Base-by-base conservation (phyloP, 2,888 invertebrate species). In the Acleris laterana region DNA sequence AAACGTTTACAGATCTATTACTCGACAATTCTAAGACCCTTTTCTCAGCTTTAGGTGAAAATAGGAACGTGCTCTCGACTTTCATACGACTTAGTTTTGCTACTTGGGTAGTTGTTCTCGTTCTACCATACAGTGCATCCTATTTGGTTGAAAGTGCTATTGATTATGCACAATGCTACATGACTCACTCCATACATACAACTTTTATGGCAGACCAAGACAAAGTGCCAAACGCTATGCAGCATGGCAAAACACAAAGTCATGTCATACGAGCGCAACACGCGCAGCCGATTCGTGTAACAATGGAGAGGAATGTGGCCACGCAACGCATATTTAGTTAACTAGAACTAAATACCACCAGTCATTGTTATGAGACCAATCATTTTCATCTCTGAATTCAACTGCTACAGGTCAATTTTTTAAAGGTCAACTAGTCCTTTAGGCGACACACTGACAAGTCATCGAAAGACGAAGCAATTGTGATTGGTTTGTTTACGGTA, bases 221-320 rank as follows among this genome's bases (percentile, higher is more conserved):
- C 53, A 32, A 50, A 50, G 65, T 65, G 60, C 60, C 50, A 53
- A 55, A 50, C 42, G 60, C 60, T 50, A 22, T 60, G 57, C 57
- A 62, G 50, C 66, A 62, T 62, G 51, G 57, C 57, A 62, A 66
- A 62, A 62, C 57, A 61, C 56, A 64, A 42, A 57, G 64, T 42
- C 56, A 48, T 48, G 62, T 66, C 65, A 56, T 55, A 57, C 57
- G 32, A 58, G 71, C 59, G 22, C 58, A 63, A 63, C 68, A 56
- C 62, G 62, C 61, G 71, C 69, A 66, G 51, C 56, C 68, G 65
- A 55, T 64, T 62, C 56, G 44, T 49, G 52, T 63, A 59, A 84
- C 84, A 84, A 84, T 84, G 73, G 77, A 73, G 70, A 71, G 83
- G 83, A 83, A 84, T 84, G 82, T 77, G 74, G 72, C 67, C 49